phyloP scores from a whole-genome alignment of 2,113 vertebrate species.

The Tragelaphus imberbis region DNA sequence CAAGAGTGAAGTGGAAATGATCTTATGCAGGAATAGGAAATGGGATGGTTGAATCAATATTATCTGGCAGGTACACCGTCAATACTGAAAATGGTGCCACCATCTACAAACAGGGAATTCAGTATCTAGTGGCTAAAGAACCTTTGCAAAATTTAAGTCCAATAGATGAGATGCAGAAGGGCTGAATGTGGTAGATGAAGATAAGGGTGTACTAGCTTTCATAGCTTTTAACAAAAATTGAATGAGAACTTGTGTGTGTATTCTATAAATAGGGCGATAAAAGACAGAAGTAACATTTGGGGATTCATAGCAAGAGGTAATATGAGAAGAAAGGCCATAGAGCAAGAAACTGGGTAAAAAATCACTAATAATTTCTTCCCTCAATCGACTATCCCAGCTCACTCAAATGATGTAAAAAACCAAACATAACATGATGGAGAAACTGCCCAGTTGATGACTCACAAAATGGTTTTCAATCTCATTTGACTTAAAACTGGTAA shows the following conservation, averaged over 20 bases:
- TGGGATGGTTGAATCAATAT: background rate
- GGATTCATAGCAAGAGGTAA: background rate
- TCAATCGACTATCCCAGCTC: background rate
- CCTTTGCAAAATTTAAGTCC: background rate
- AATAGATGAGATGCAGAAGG: background rate
- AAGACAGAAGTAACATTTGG: background rate
- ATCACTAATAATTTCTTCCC: background rate
- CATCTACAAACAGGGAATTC: background rate
- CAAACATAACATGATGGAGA: background rate
- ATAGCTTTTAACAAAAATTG: background rate
- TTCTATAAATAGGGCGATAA: background rate
- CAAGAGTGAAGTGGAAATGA: background rate
- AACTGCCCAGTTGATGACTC: background rate
- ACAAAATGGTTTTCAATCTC: background rate
- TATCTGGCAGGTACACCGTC: background rate
- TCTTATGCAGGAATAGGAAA: background rate
- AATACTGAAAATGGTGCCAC: background rate
- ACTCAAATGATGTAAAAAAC: background rate
- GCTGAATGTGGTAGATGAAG: background rate
- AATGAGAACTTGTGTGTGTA: background rate
- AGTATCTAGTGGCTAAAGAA: background rate
- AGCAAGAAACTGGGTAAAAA: background rate
- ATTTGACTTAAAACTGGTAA: slow-evolving; percentile 24
- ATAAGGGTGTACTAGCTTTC: background rate
- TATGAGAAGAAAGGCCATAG: background rate